A percentile compares a stretch with the other conserved stretches of the same genome.
Evolutionary conservation across 2,888 invertebrate genomes (phyloP).

Genomic region (Drosophila lutescens): DNA sequence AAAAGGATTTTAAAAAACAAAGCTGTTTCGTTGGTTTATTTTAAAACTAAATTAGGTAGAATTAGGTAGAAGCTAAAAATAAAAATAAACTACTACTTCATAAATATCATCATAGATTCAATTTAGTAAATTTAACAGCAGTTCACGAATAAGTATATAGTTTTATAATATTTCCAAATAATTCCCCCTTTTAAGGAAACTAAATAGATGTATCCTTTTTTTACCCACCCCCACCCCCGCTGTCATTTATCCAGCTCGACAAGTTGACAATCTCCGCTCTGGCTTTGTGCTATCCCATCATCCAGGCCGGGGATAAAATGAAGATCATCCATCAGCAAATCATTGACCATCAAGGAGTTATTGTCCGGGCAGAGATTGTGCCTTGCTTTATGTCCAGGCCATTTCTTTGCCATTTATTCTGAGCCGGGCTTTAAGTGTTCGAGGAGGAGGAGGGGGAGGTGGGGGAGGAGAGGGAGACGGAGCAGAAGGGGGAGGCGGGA

Average conservation of each 20-base stretch:
- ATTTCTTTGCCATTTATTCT: constrained; percentile 22
- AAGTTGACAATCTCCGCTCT: constrained; percentile 23
- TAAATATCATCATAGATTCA: too few species aligned
- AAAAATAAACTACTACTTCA: too few species aligned
- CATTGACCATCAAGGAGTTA: constrained; percentile 63
- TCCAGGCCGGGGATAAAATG: constrained; percentile 21
- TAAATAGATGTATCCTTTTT: not conserved
- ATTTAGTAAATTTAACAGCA: too few species aligned
- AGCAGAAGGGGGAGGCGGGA: not conserved
- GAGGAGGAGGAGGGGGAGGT: not conserved
- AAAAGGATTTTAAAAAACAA: too few species aligned
- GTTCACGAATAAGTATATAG: not conserved
- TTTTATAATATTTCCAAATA: not conserved
- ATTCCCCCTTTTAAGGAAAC: not conserved
- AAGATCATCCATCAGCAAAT: constrained; percentile 57
- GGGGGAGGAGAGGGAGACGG: not conserved
- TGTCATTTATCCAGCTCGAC: constrained; percentile 12
- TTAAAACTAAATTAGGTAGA: too few species aligned
- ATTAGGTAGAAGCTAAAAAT: too few species aligned
- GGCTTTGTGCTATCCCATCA: not conserved
- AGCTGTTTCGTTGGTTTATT: too few species aligned
- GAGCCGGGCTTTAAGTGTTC: constrained; percentile 65
- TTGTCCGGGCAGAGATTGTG: constrained; percentile 54
- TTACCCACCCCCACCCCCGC: not conserved
- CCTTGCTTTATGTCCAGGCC: constrained; percentile 25